These are phyloP conservation scores for Andrena haemorrhoa DNA, from an alignment of 2,888 invertebrate species.

Conservation along the genomic window DNA sequence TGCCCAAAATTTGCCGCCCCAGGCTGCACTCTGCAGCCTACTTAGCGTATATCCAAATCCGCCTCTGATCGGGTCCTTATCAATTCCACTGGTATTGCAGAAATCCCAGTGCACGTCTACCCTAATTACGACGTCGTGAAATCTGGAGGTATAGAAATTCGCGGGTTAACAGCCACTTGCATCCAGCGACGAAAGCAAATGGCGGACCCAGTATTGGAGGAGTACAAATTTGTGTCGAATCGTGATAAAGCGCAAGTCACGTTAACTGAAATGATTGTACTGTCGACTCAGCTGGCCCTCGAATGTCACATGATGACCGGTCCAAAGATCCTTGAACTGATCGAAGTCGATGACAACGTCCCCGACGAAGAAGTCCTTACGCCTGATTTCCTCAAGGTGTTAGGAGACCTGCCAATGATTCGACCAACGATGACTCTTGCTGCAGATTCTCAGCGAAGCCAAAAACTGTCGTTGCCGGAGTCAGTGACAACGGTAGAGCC, in stretches of 20 bases:
- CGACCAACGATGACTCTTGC: constrained; percentile 89
- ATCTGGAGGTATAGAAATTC: constrained; percentile 87
- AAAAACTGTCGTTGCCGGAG: constrained; percentile 85
- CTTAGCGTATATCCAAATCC: no score
- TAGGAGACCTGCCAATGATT: constrained; percentile 90
- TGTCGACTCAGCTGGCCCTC: constrained; percentile 85
- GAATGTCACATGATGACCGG: constrained; percentile 85
- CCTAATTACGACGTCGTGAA: constrained; percentile 83
- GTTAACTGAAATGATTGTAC: constrained; percentile 76
- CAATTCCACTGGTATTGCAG: constrained; percentile 66
- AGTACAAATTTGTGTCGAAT: constrained; percentile 86
- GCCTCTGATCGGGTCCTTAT: no score
- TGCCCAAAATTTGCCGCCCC: no score
- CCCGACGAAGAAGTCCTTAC: constrained; percentile 84
- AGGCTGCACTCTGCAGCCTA: no score
- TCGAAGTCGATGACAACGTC: constrained; percentile 74
- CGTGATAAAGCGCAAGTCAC: constrained; percentile 75
- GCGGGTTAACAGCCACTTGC: constrained; percentile 86
- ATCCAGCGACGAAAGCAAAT: constrained; percentile 86
- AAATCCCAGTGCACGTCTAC: constrained; percentile 82
- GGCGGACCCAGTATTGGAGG: constrained; percentile 86
- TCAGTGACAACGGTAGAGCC: constrained; percentile 87
- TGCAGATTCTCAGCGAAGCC: constrained; percentile 78
- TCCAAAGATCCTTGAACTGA: constrained; percentile 81
- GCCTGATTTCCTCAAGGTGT: constrained; percentile 86